These are phyloP conservation scores for Scotopteryx bipunctaria DNA, from an alignment of 2,888 invertebrate species.

Conservation along the genomic window DNA sequence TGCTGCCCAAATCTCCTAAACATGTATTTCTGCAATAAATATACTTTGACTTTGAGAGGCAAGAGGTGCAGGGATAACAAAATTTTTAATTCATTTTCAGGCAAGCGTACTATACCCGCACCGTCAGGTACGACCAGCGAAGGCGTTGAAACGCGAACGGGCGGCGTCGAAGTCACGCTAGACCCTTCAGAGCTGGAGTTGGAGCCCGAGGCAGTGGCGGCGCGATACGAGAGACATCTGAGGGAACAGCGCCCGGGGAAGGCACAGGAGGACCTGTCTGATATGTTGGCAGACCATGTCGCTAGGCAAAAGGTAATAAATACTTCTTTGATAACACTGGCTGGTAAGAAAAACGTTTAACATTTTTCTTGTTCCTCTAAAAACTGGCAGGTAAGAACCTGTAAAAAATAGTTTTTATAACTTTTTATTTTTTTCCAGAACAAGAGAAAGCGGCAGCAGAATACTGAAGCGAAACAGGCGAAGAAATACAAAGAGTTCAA, in stretches of 20 bases:
- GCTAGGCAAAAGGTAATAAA: constrained; percentile 93
- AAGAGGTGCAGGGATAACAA: too few species aligned
- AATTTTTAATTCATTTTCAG: constrained; percentile 35
- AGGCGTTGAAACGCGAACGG: constrained; percentile 58
- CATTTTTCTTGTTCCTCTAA: too few species aligned
- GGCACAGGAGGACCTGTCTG: constrained; percentile 96
- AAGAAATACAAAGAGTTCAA: constrained; percentile 99
- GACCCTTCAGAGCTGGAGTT: constrained; percentile 99
- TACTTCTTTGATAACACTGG: not conserved
- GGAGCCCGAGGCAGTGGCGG: constrained; percentile 98
- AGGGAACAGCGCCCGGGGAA: constrained; percentile 93
- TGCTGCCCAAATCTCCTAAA: too few species aligned
- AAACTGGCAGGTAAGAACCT: too few species aligned
- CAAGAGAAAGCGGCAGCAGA: constrained; percentile 95
- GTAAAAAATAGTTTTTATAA: not conserved
- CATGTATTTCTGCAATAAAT: too few species aligned
- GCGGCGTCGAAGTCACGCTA: constrained; percentile 95
- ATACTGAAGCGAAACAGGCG: constrained; percentile 93
- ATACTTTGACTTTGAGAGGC: too few species aligned
- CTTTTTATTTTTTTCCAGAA: constrained; percentile 85
- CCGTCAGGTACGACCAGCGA: constrained; percentile 48
- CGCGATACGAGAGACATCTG: constrained; percentile 97
- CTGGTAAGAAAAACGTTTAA: too few species aligned
- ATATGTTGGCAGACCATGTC: constrained; percentile 99
- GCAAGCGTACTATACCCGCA: constrained; percentile 51